Evolutionary conservation across 2,797 vertebrate genomes (phyloP).

Genomic region (Notamacropus eugenii): DNA sequence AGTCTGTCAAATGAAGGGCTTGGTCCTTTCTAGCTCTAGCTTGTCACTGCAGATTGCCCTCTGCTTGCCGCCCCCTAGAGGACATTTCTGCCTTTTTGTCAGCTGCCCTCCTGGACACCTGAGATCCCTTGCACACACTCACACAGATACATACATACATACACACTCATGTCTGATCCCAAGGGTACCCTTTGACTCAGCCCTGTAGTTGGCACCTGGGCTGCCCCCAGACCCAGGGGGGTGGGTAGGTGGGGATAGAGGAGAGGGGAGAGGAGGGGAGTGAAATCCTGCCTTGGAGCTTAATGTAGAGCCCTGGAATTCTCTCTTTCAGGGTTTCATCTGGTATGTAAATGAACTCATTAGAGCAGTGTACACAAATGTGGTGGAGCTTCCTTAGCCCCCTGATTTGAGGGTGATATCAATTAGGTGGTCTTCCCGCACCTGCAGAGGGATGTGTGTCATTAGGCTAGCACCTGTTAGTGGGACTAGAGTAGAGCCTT

Average conservation of each 20-base stretch:
- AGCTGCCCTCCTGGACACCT: too few relatives aligned
- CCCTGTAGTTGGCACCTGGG: too few relatives aligned
- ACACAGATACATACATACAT: neutral
- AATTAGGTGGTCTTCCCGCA: neutral
- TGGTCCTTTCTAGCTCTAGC: neutral
- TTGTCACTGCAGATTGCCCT: neutral
- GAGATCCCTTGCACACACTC: too few relatives aligned
- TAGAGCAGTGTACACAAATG: neutral
- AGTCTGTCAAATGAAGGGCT: neutral
- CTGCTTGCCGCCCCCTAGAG: neutral
- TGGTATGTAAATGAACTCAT: neutral
- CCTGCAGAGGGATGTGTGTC: neutral
- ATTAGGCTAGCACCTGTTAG: neutral
- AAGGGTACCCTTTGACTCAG: neutral
- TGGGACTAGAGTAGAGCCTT: neutral
- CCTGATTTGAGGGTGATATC: neutral
- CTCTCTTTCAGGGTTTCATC: neutral
- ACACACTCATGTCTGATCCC: neutral
- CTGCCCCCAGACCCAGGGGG: too few relatives aligned
- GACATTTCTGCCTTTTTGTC: neutral
- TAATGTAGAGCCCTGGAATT: neutral
- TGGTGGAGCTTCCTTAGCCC: neutral
- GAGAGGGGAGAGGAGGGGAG: neutral
- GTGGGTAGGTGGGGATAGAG: neutral
- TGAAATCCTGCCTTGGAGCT: neutral